phyloP scores from a whole-genome alignment of 2,888 invertebrate species.

The Oxytorus armatus region DNA sequence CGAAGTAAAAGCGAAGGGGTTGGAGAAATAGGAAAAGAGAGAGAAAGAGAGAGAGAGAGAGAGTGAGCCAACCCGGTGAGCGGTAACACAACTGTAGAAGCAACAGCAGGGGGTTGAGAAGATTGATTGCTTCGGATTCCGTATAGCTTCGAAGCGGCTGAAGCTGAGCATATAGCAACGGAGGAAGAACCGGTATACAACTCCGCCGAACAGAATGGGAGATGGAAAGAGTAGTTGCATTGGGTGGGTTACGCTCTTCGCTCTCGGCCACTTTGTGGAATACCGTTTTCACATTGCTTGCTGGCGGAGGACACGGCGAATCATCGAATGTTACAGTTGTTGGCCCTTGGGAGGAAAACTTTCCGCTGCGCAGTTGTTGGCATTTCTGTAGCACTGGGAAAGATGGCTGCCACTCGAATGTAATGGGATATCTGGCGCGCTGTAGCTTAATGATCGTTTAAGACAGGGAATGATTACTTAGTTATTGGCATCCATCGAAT shows the following conservation, averaged over 20 bases:
- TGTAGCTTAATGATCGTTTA: background rate
- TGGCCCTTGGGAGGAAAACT: conserved; percentile 11
- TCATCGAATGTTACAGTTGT: conserved; percentile 14
- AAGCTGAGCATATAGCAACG: conserved; percentile 29
- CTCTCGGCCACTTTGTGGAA: conserved; percentile 62
- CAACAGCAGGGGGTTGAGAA: conserved; percentile 62
- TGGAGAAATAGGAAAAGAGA: conserved; percentile 25
- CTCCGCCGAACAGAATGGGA: conserved; percentile 31
- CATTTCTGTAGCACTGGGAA: background rate
- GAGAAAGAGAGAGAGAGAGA: conserved; percentile 31
- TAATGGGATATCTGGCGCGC: background rate
- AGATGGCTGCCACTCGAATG: background rate
- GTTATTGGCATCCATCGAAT: background rate
- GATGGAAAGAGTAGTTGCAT: conserved; percentile 27
- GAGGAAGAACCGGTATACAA: conserved; percentile 52
- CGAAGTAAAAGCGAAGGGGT: conserved; percentile 26
- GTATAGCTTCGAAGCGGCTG: conserved; percentile 59
- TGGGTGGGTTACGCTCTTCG: conserved; percentile 33
- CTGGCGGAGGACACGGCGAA: background rate
- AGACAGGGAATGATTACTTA: background rate
- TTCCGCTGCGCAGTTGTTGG: conserved; percentile 28
- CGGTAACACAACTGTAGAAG: conserved; percentile 45
- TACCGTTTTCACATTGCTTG: conserved; percentile 54
- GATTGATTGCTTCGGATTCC: conserved; percentile 76
- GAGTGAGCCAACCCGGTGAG: conserved; percentile 29